These are phyloP conservation scores for Mustelus asterias DNA, from an alignment of 2,113 vertebrate species.

Conservation along the genomic window DNA sequence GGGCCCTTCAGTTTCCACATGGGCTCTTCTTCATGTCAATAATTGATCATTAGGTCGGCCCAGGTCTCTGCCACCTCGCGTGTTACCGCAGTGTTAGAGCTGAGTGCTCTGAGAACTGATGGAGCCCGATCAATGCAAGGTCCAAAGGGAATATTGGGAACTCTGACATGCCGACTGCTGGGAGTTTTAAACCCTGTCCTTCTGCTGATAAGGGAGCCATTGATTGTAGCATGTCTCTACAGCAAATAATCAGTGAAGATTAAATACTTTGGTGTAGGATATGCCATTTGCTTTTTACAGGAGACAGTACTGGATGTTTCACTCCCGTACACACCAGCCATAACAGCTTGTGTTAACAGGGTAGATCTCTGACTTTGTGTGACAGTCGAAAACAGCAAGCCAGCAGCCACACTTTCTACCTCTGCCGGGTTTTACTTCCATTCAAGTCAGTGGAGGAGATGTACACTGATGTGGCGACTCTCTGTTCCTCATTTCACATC, in stretches of 20 bases:
- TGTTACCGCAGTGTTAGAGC: not conserved
- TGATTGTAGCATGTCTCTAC: not conserved
- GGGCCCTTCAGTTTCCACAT: not conserved
- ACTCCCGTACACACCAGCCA: not conserved
- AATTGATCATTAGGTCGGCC: not conserved
- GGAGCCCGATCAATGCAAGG: not conserved
- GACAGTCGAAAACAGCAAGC: not conserved
- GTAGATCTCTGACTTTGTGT: not conserved
- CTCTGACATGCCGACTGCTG: not conserved
- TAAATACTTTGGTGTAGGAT: not conserved
- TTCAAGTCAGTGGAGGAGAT: not conserved
- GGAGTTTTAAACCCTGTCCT: not conserved
- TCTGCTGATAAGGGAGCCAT: not conserved
- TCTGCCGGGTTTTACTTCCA: not conserved
- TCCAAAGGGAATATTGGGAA: slow-evolving; percentile 20
- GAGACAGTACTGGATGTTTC: not conserved
- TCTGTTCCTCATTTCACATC: not conserved
- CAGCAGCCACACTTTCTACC: not conserved
- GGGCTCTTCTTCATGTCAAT: not conserved
- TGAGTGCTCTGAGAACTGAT: slow-evolving; percentile 27
- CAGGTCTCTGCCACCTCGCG: not conserved
- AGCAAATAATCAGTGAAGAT: not conserved
- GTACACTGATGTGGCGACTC: not conserved
- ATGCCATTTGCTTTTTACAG: slow-evolving; percentile 1
- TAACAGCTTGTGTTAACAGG: not conserved